phyloP scores from a whole-genome alignment of 2,888 invertebrate genomes.

The Polylopha cassiicola region DNA sequence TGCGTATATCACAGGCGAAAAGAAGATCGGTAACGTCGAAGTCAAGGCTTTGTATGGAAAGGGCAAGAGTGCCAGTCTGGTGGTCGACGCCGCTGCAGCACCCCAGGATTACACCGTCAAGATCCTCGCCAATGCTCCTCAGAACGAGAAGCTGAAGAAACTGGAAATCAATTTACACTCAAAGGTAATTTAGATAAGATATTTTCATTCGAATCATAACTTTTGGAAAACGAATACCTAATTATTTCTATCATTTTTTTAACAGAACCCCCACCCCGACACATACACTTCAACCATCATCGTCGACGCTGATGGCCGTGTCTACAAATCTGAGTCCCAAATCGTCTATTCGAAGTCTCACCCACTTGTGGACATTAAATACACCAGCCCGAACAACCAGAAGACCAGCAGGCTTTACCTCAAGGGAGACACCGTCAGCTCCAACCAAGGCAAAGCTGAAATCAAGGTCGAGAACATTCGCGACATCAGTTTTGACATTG shows the following conservation, averaged over 20 bases:
- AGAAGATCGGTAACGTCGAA: conserved; percentile 43
- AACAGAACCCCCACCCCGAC: conserved; percentile 57
- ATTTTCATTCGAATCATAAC: not conserved
- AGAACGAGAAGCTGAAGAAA: conserved; percentile 69
- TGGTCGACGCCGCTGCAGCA: conserved; percentile 44
- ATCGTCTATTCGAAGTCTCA: conserved; percentile 72
- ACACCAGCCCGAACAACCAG: conserved; percentile 67
- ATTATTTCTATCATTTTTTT: conserved; percentile 6
- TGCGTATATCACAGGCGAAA: conserved; percentile 43
- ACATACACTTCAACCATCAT: conserved; percentile 51
- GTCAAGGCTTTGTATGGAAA: conserved; percentile 59
- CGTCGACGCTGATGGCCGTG: conserved; percentile 75
- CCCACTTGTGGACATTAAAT: conserved; percentile 75
- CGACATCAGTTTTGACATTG: conserved; percentile 73
- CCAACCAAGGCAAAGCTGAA: conserved; percentile 77
- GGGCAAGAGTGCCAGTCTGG: conserved; percentile 62
- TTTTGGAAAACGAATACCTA: not conserved
- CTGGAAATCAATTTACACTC: conserved; percentile 65
- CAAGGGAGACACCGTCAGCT: conserved; percentile 63
- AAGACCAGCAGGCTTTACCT: conserved; percentile 53
- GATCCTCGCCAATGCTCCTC: conserved; percentile 47
- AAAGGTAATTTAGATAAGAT: conserved; percentile 46
- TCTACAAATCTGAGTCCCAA: conserved; percentile 74
- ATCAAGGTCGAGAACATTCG: conserved; percentile 71
- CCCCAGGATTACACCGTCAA: conserved; percentile 43